phyloP scores from a whole-genome alignment of 2,888 invertebrate species.

The Hypolimnas misippus region DNA sequence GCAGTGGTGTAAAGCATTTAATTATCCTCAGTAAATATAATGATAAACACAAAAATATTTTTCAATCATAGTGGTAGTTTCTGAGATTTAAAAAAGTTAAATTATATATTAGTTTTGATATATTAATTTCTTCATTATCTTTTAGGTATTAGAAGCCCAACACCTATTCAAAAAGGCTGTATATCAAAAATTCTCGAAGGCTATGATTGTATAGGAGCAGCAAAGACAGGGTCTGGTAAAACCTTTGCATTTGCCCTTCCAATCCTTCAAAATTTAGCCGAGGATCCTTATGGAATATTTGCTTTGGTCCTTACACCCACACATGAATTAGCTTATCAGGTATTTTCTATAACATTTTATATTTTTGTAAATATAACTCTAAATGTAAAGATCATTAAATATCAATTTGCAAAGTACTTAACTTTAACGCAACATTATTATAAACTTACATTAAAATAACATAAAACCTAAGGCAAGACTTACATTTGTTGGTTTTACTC shows the following conservation, averaged over 20 bases:
- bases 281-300: constrained; percentile 98
- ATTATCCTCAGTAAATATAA: too few species aligned
- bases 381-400: background rate
- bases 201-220: constrained; percentile 96
- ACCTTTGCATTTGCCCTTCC: constrained; percentile 98
- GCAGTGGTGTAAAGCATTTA: too few species aligned
- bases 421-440: too few species aligned
- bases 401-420: too few species aligned
- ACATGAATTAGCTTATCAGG: constrained; percentile 94
- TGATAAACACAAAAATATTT: too few species aligned
- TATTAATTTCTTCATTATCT: too few species aligned
- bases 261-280: constrained; percentile 94
- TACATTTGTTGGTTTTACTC: too few species aligned
- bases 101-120: too few species aligned
- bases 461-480: too few species aligned
- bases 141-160: constrained; percentile 90
- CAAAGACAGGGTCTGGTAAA: constrained; percentile 99
- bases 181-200: constrained; percentile 91
- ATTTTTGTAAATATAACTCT: background rate
- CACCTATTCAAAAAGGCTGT: constrained; percentile 92
- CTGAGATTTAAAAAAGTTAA: too few species aligned
- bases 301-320: constrained; percentile 98
- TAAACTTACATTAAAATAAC: too few species aligned
- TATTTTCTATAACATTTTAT: constrained; percentile 51
- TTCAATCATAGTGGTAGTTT: too few species aligned